phyloP scores from a whole-genome alignment of 2,797 vertebrate genomes.

The Megalops cyprinoides region DNA sequence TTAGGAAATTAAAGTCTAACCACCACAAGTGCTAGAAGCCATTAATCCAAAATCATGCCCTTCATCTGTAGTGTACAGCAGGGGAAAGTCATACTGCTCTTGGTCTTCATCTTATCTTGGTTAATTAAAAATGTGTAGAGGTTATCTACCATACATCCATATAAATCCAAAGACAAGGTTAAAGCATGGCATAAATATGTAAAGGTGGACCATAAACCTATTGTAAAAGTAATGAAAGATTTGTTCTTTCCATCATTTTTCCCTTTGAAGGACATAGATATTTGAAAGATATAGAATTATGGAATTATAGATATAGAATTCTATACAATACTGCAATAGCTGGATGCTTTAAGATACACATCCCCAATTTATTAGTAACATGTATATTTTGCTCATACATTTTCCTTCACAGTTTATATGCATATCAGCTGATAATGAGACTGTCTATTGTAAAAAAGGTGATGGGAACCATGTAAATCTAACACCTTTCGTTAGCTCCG shows the following conservation, averaged over 20 bases:
- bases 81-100: too few relatives aligned
- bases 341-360: constrained; percentile 32
- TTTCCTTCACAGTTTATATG: constrained; percentile 63
- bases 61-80: neutral
- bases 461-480: constrained; percentile 49
- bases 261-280: constrained; percentile 25
- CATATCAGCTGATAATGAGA: constrained; percentile 60
- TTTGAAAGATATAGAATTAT: too few relatives aligned
- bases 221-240: neutral
- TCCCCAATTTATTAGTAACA: constrained; percentile 44
- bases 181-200: neutral
- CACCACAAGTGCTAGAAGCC: neutral
- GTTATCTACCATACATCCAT: neutral
- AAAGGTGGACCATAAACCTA: neutral
- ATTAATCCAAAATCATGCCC: neutral
- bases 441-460: constrained; percentile 58
- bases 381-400: constrained; percentile 53
- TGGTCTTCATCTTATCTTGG: too few relatives aligned
- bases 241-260: neutral
- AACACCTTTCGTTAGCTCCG: constrained; percentile 50
- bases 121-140: too few relatives aligned
- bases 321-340: neutral
- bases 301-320: neutral
- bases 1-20: neutral
- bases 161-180: neutral